Evolutionary conservation across 2,797 vertebrate species (phyloP).

Genomic region (Periparus ater): DNA sequence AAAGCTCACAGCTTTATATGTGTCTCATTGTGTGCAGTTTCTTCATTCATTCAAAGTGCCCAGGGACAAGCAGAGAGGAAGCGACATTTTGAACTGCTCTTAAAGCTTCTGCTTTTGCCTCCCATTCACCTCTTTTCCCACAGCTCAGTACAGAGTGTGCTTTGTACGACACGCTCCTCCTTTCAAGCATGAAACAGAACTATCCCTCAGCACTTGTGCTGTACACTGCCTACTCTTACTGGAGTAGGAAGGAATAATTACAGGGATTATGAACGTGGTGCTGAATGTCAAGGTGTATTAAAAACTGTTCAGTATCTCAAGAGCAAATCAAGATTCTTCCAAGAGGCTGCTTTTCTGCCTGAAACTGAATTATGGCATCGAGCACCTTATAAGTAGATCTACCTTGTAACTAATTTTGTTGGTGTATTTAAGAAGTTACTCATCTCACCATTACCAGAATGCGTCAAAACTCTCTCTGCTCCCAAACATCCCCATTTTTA

Average conservation of each 20-base stretch:
- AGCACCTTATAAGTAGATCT: not conserved
- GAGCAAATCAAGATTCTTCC: not conserved
- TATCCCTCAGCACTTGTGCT: not conserved
- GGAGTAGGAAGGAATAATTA: slow-evolving; percentile 46
- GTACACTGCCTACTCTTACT: not conserved
- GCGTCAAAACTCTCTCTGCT: not conserved
- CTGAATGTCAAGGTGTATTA: slow-evolving; percentile 14
- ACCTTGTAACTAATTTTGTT: not conserved
- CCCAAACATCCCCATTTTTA: not conserved
- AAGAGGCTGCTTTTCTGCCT: not conserved
- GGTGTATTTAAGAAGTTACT: not conserved
- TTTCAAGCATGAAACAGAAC: slow-evolving; percentile 16
- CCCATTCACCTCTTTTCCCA: slow-evolving; percentile 8
- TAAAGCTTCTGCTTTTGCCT: not conserved
- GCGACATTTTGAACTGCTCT: not conserved
- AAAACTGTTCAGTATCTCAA: not conserved
- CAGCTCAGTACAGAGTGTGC: slow-evolving; percentile 13
- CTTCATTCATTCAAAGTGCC: not conserved
- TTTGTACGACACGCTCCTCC: not conserved
- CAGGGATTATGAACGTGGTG: not conserved
- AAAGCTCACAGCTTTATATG: not conserved
- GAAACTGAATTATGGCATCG: not conserved
- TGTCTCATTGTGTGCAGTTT: not conserved
- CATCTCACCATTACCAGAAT: not conserved
- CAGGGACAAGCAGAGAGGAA: not conserved